A percentile compares a stretch with the other conserved stretches of the same genome.
Evolutionary conservation across 2,113 vertebrate species (phyloP).

Genomic region (Chaenocephalus aceratus): DNA sequence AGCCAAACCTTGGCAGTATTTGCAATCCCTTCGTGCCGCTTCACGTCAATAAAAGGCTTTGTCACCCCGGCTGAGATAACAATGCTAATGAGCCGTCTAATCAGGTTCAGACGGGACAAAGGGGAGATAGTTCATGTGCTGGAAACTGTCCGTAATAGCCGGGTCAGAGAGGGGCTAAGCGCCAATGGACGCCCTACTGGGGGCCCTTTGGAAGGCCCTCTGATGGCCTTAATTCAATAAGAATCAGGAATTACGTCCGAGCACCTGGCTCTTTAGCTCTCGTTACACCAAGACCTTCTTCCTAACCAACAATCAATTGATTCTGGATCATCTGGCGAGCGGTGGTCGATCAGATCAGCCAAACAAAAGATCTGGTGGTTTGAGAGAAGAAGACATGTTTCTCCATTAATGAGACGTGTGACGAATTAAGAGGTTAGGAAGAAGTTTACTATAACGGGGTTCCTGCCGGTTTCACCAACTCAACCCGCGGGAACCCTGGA

Average conservation of each 20-base stretch:
- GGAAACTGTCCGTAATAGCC: conserved; percentile 70
- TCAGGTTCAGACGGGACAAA: conserved; percentile 68
- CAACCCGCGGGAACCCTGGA: too few species aligned
- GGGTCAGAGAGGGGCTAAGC: conserved; percentile 77
- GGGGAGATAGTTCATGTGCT: conserved; percentile 62
- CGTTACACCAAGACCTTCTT: conserved; percentile 24
- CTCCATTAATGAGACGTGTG: neutral
- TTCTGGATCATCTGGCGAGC: conserved; percentile 4
- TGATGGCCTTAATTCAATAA: conserved; percentile 73
- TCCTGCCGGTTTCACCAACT: too few species aligned
- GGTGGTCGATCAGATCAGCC: conserved; percentile 10
- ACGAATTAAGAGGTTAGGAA: conserved; percentile 14
- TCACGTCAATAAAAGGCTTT: conserved; percentile 42
- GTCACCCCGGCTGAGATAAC: conserved; percentile 61
- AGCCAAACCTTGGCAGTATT: conserved; percentile 26
- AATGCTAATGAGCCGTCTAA: conserved; percentile 73
- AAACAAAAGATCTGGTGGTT: conserved; percentile 10
- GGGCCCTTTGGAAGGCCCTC: conserved; percentile 60
- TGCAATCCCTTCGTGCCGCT: conserved; percentile 40
- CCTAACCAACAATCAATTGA: conserved; percentile 55
- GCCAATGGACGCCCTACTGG: conserved; percentile 67
- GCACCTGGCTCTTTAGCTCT: conserved; percentile 46
- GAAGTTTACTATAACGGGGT: neutral
- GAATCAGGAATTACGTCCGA: conserved; percentile 45
- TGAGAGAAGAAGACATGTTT: neutral